A percentile compares a stretch with the other conserved stretches of the same genome.
Evolutionary conservation across 53 echinoderm and acorn worm genomes (phyloP).

Genomic region (Actinopyga echinites): DNA sequence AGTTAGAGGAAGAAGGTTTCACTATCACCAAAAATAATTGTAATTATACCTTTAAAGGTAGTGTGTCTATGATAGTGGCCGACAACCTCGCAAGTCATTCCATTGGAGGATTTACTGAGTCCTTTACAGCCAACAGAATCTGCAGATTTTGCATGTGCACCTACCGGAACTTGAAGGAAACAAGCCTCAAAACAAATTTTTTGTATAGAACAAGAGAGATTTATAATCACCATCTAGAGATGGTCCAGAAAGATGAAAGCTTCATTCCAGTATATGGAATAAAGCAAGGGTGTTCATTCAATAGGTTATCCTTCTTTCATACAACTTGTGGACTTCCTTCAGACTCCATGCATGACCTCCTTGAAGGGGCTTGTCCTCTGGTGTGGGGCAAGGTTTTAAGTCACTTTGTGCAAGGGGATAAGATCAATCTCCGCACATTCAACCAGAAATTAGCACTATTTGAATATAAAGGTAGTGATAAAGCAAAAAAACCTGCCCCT

Average conservation of each 20-base stretch:
- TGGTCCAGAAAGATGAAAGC: not conserved
- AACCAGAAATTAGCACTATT: slow-evolving; percentile 33
- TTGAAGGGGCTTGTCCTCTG: slow-evolving; percentile 16
- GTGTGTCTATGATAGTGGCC: not conserved
- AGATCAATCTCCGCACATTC: slow-evolving; percentile 8
- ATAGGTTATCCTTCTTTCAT: slow-evolving; percentile 37
- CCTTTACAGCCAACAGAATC: not conserved
- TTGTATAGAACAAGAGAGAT: not conserved
- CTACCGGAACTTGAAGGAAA: not conserved
- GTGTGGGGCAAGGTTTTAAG: slow-evolving; percentile 15
- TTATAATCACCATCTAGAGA: not conserved
- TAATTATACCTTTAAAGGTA: not conserved
- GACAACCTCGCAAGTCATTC: slow-evolving; percentile 10
- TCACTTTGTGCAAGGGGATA: not conserved
- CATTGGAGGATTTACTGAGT: slow-evolving; percentile 19
- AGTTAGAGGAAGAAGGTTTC: not conserved
- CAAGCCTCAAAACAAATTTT: not conserved
- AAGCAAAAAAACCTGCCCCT: slow-evolving; percentile 32
- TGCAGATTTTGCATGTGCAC: slow-evolving; percentile 11
- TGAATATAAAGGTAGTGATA: slow-evolving; percentile 39
- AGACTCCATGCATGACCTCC: slow-evolving; percentile 23
- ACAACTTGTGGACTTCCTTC: slow-evolving; percentile 43
- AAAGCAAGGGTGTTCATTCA: not conserved
- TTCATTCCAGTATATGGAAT: not conserved
- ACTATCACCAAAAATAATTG: not conserved